Evolutionary conservation across 2,888 invertebrate species (phyloP).

Genomic region (Diabrotica balteata): DNA sequence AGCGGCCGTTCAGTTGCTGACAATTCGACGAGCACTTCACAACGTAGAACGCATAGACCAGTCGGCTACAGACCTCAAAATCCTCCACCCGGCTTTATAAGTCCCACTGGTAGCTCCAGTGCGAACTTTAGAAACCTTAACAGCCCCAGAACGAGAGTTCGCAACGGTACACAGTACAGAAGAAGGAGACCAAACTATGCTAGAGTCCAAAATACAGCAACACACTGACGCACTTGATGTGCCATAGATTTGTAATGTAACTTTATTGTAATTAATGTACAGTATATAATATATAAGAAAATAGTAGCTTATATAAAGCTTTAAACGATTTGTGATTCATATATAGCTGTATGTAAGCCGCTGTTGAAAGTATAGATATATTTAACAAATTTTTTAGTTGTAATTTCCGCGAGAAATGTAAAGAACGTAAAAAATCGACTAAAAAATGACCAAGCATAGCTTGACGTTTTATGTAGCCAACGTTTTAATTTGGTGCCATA

Average conservation of each 20-base stretch:
- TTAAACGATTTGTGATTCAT: no score
- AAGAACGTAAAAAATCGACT: conserved; percentile 14
- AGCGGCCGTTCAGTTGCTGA: background rate
- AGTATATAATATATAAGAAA: conserved; percentile 13
- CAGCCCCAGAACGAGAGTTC: background rate
- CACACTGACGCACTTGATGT: conserved; percentile 7
- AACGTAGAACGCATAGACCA: conserved; percentile 11
- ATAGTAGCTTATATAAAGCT: background rate
- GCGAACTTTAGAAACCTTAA: conserved; percentile 16
- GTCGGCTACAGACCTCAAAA: conserved; percentile 2
- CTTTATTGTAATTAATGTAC: conserved; percentile 30
- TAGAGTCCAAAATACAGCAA: conserved; percentile 2
- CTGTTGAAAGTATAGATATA: conserved; percentile 13
- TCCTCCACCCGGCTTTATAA: conserved; percentile 6
- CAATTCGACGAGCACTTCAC: background rate
- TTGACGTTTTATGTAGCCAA: conserved; percentile 10
- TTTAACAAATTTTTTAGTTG: conserved; percentile 9
- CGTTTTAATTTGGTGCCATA: conserved; percentile 28
- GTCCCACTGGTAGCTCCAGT: background rate
- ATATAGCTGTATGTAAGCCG: no score
- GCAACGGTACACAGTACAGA: conserved; percentile 7
- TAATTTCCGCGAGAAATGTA: no score
- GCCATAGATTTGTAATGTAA: conserved; percentile 14
- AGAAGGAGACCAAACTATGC: conserved; percentile 22
- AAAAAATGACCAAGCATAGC: conserved; percentile 12